phyloP scores from a whole-genome alignment of 2,113 vertebrate species.

The Catharus minimus region DNA sequence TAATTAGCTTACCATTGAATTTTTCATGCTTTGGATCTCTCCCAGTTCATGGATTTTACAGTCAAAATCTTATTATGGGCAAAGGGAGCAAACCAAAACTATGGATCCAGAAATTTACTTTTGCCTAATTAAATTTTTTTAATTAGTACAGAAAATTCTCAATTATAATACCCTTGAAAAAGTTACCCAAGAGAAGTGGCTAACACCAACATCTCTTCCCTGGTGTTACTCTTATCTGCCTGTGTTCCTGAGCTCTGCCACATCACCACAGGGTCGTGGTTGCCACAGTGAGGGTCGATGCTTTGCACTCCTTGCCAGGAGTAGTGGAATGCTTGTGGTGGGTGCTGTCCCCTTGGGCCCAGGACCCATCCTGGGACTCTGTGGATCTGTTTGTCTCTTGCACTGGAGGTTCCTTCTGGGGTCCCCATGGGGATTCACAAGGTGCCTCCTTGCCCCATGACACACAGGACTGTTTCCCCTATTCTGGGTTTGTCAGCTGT shows the following conservation, averaged over 20 bases:
- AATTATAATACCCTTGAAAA: not conserved
- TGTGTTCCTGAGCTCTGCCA: not conserved
- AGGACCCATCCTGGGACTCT: not conserved
- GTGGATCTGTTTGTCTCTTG: not conserved
- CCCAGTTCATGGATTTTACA: not conserved
- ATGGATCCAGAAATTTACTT: not conserved
- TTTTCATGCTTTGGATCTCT: not conserved
- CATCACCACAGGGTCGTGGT: not conserved
- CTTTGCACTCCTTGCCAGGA: not conserved
- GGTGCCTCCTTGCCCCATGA: accelerated
- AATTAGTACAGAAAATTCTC: not conserved
- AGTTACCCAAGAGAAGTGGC: not conserved
- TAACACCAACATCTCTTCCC: not conserved
- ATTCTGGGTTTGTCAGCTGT: not conserved
- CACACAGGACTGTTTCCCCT: not conserved
- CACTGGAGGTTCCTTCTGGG: not conserved
- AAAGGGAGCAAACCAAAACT: not conserved
- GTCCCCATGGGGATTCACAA: accelerated
- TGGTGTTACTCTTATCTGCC: accelerated
- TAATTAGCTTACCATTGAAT: not conserved
- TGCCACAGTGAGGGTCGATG: accelerated
- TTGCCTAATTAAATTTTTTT: not conserved
- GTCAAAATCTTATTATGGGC: not conserved
- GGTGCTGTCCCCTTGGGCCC: not conserved
- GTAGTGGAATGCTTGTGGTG: accelerated